phyloP scores from a whole-genome alignment of 2,888 invertebrate species.

The Drosophila sordidapex region DNA sequence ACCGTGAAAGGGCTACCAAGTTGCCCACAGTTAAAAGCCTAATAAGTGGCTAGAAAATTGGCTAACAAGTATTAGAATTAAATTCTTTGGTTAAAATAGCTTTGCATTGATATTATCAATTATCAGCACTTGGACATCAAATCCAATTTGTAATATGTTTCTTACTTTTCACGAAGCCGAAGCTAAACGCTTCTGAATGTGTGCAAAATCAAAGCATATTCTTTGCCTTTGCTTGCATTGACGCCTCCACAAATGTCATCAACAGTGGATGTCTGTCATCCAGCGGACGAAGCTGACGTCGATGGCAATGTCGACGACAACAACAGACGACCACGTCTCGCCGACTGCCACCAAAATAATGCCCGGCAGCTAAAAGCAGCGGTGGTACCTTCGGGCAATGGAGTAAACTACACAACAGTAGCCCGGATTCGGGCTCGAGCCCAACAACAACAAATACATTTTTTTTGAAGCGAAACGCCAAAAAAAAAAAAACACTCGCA shows the following conservation, averaged over 20 bases:
- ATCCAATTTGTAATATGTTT: not conserved
- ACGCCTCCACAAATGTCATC: conserved; percentile 60
- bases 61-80: not conserved
- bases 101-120: not conserved
- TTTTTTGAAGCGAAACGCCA: conserved; percentile 70
- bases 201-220: not conserved
- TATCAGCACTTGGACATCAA: not conserved
- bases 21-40: not conserved
- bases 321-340: conserved; percentile 34
- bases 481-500: conserved; percentile 58
- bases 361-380: conserved; percentile 30
- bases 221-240: conserved; percentile 22
- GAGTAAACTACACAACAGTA: conserved; percentile 55
- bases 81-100: not conserved
- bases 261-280: conserved; percentile 4
- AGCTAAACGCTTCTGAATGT: not conserved
- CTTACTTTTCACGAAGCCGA: not conserved
- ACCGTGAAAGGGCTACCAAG: conserved; percentile 3
- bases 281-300: conserved; percentile 14
- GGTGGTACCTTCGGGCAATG: conserved; percentile 29
- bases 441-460: conserved; percentile 57
- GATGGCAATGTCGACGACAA: conserved; percentile 12
- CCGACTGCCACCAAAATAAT: conserved; percentile 71
- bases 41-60: not conserved
- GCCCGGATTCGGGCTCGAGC: conserved; percentile 47